Evolutionary conservation across 1,140 invertebrate species (phyloP).

Genomic region (Melanaphis sacchari): DNA sequence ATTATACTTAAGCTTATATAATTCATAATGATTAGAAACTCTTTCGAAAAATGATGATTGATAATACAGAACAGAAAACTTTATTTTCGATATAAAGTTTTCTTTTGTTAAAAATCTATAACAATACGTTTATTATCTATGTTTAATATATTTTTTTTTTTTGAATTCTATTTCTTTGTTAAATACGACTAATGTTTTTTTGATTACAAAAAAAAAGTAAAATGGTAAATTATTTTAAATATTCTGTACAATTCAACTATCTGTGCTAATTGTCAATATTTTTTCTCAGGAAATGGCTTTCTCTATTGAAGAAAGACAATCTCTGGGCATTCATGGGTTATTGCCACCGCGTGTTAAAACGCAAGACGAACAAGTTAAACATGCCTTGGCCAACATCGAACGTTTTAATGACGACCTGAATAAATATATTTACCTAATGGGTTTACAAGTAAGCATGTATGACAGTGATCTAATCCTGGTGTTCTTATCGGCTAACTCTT

Average conservation of each 20-base stretch:
- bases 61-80: not conserved
- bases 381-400: constrained; percentile 75
- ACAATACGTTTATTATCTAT: too few species aligned
- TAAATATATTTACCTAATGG: constrained; percentile 81
- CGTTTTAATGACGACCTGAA: constrained; percentile 77
- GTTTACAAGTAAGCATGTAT: constrained; percentile 70
- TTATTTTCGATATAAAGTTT: too few species aligned
- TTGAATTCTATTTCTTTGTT: too few species aligned
- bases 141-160: too few species aligned
- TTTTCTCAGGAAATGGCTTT: constrained; percentile 80
- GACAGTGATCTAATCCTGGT: not conserved
- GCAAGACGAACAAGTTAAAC: constrained; percentile 82
- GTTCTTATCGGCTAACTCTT: constrained; percentile 19
- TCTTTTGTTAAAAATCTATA: too few species aligned
- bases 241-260: not conserved
- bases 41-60: not conserved
- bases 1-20: too few species aligned
- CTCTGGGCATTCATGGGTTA: constrained; percentile 83
- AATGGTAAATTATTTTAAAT: not conserved
- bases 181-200: not conserved
- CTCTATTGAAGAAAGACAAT: constrained; percentile 81
- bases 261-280: not conserved
- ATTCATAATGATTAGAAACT: not conserved
- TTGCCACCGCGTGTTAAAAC: constrained; percentile 80
- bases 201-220: not conserved